These are phyloP conservation scores for Todiramphus chloris DNA, from an alignment of 2,113 vertebrate species.

Conservation along the genomic window DNA sequence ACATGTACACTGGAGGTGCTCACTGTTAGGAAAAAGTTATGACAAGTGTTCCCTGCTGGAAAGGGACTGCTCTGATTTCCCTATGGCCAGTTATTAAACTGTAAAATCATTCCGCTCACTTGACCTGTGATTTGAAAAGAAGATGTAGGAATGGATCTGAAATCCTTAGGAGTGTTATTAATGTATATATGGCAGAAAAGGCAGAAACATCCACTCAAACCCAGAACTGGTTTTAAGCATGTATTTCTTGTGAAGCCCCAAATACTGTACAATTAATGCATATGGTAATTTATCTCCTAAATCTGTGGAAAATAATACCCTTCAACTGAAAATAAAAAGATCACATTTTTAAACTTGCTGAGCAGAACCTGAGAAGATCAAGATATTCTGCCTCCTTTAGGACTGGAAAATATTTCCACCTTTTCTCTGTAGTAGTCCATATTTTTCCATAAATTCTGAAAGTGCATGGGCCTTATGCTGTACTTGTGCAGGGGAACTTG, in stretches of 20 bases:
- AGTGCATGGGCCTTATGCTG: background rate
- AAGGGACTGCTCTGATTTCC: background rate
- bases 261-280: background rate
- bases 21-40: background rate
- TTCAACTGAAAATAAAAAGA: background rate
- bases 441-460: background rate
- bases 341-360: background rate
- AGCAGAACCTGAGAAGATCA: background rate
- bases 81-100: background rate
- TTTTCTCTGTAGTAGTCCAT: background rate
- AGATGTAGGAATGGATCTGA: background rate
- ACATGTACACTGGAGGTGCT: background rate
- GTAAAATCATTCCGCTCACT: background rate
- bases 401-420: background rate
- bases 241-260: background rate
- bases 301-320: background rate
- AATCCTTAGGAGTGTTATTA: background rate
- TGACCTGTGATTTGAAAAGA: conserved; percentile 9
- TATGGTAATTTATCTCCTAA: background rate
- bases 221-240: background rate
- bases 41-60: background rate
- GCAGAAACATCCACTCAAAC: background rate
- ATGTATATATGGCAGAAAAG: background rate
- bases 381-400: background rate
- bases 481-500: background rate